Evolutionary conservation across 2,888 invertebrate genomes (phyloP), one percentile per base, ranked within the genome.

Genomic region (Saturnia pavonia): DNA sequence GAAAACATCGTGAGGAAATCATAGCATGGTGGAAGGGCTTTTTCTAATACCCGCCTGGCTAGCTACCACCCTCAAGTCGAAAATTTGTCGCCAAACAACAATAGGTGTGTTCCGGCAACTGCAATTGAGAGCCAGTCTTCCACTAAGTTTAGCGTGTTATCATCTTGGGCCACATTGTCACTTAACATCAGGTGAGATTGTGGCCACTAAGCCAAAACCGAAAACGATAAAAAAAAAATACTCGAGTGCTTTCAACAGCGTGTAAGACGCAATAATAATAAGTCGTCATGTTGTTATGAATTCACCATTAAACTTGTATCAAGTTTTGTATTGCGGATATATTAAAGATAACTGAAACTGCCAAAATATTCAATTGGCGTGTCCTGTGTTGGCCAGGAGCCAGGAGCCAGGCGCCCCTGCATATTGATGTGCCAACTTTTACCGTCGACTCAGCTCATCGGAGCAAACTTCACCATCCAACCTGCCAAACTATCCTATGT

Each of bases 341-440:
- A 80, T 83, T 82, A 78, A 78, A 76, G 79, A 79, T 82, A 82
- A 83, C 82, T 80, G 81, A 80, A 80, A 82, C 77, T 83, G 86
- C 84, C 87, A 87, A 88, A 91, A 91, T 89, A 91, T 91, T 92
- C 91, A 92, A 92, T 92, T 91, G 91, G 88, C 87, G 89, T 90
- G 90, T 90, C 89, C 85, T 85, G 85, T 80, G 81, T 88, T 92
- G 92, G 92, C 90, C 80, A 75, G 75, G 77, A 77, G 91, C 92
- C 91, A 91, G 85, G 75, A 77, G 91, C 92, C 91, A 91, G 85
- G 75, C 85, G 84, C 83, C 85, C 83, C 85, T 87, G 89, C 88
- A 89, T 91, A 88, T 89, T 90, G 90, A 89, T 89, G 89, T 88
- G 90, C 90, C 88, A 90, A 90, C 89, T 90, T 90, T 87, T 87